phyloP scores from a whole-genome alignment of 64 coral and sea anemone species.

The Acropora tenuis region DNA sequence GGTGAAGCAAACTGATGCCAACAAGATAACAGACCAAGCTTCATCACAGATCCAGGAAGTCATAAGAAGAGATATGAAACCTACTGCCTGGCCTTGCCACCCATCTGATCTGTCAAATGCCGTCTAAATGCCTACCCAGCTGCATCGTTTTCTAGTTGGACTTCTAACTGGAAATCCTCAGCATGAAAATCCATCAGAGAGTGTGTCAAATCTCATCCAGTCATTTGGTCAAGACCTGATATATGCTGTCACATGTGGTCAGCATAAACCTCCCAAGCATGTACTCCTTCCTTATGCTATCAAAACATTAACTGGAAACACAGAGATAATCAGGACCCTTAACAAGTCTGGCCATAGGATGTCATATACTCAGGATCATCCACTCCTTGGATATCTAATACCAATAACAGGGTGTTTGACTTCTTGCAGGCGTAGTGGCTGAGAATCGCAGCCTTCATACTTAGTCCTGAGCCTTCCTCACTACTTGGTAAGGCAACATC shows the following conservation, averaged over 20 bases:
- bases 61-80: slow-evolving; percentile 42
- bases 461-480: no score
- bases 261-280: slow-evolving; percentile 62
- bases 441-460: no score
- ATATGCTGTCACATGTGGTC: slow-evolving; percentile 45
- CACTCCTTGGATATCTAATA: no score
- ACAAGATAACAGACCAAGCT: slow-evolving; percentile 53
- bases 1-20: slow-evolving; percentile 26
- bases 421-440: no score
- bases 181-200: slow-evolving; percentile 33
- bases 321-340: slow-evolving; percentile 37
- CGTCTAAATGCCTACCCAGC: slow-evolving; percentile 6
- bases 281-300: slow-evolving; percentile 61
- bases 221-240: slow-evolving; percentile 67
- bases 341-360: slow-evolving; percentile 66
- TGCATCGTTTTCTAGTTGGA: slow-evolving; percentile 58
- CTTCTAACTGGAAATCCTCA: slow-evolving; percentile 54
- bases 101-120: slow-evolving; percentile 48
- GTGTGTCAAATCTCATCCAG: slow-evolving; percentile 51
- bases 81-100: slow-evolving; percentile 60
- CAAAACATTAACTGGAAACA: slow-evolving; percentile 53
- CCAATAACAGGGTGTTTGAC: no score
- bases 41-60: slow-evolving; percentile 52
- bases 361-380: slow-evolving; percentile 32
- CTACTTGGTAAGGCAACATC: no score